Percentiles rank a stretch among this genome's conserved stretches.
These are phyloP conservation scores for Parauchenoglanis ngamensis DNA, from an alignment of 2,797 vertebrate genomes.

Conservation along the genomic window DNA sequence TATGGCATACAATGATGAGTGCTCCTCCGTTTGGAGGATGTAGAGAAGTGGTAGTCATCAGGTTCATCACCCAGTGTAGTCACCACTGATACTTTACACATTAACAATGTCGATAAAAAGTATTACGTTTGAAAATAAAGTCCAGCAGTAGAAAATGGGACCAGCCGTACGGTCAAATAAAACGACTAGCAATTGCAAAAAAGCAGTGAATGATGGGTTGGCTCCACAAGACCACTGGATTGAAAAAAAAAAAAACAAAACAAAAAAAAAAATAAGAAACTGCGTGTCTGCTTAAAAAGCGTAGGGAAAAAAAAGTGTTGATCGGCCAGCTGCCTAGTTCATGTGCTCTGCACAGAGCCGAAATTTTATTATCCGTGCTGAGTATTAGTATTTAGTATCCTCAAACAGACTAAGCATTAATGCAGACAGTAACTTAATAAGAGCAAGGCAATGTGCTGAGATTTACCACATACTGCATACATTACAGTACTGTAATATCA, in stretches of 20 bases:
- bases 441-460: slow-evolving; percentile 13
- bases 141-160: slow-evolving; percentile 50
- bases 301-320: not conserved
- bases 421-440: slow-evolving; percentile 22
- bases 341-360: not conserved
- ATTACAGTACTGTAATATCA: slow-evolving; percentile 44
- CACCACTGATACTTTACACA: slow-evolving; percentile 46
- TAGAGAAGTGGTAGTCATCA: slow-evolving; percentile 44
- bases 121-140: slow-evolving; percentile 44
- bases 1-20: slow-evolving; percentile 87
- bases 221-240: slow-evolving; percentile 35
- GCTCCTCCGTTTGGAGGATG: slow-evolving; percentile 53
- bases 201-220: slow-evolving; percentile 29
- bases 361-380: slow-evolving; percentile 2
- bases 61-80: slow-evolving; percentile 46
- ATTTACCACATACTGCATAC: slow-evolving; percentile 36
- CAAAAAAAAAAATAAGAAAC: not conserved
- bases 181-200: slow-evolving; percentile 5
- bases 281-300: not conserved
- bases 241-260: not conserved
- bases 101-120: slow-evolving; percentile 48
- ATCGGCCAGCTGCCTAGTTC: slow-evolving; percentile 38
- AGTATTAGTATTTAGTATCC: slow-evolving; percentile 22
- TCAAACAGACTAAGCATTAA: slow-evolving; percentile 11
- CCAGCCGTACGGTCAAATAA: slow-evolving; percentile 34